These are phyloP conservation scores for Schrankia costaestrigalis DNA, from an alignment of 2,888 invertebrate genomes.

Conservation along the genomic window DNA sequence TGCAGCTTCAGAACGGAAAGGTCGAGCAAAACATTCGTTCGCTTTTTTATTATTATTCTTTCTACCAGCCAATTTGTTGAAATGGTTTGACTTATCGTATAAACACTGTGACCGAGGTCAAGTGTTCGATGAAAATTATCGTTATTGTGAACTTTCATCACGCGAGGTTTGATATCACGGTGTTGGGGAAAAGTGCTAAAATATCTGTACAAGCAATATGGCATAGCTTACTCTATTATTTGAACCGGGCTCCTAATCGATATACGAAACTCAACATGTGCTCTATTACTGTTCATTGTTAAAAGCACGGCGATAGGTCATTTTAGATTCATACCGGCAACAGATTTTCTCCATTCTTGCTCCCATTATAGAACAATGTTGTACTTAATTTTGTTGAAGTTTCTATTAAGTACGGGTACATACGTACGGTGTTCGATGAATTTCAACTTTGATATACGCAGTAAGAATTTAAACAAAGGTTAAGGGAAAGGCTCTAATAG, in stretches of 20 bases:
- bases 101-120: slow-evolving; percentile 28
- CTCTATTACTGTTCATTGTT: slow-evolving; percentile 13
- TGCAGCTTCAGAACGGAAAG: no score
- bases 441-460: slow-evolving; percentile 6
- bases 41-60: no score
- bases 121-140: slow-evolving; percentile 29
- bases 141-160: slow-evolving; percentile 23
- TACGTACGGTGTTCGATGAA: background rate
- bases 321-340: slow-evolving; percentile 16
- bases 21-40: no score
- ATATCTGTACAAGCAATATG: slow-evolving; percentile 17
- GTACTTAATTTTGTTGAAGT: slow-evolving; percentile 7
- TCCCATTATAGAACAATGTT: no score
- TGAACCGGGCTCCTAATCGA: slow-evolving; percentile 24
- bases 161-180: slow-evolving; percentile 19
- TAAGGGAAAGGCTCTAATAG: slow-evolving; percentile 5
- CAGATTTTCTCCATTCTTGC: slow-evolving; percentile 5
- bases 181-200: slow-evolving; percentile 18
- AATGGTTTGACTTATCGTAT: slow-evolving; percentile 24
- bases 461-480: slow-evolving; percentile 7
- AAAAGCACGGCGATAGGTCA: slow-evolving; percentile 16
- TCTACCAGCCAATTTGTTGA: slow-evolving; percentile 14
- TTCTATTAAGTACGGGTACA: no score
- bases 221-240: slow-evolving; percentile 22
- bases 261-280: slow-evolving; percentile 23